Evolutionary conservation across 2,888 invertebrate species (phyloP).

Genomic region (Latrodectus elegans): DNA sequence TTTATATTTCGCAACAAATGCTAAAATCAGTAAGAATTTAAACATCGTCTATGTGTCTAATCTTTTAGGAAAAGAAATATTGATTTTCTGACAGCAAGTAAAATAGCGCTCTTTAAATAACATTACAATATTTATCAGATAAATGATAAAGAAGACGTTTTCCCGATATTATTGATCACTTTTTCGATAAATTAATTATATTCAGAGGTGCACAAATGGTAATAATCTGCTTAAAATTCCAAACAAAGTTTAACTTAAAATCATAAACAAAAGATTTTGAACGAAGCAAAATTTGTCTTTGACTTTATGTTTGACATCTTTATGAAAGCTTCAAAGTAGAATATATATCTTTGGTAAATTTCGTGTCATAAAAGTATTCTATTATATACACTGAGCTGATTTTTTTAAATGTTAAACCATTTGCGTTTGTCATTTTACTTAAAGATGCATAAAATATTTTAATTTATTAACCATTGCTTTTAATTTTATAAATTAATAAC

Average conservation of each 20-base stretch:
- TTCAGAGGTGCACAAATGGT: not conserved
- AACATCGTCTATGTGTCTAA: too few species aligned
- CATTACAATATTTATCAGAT: slow-evolving; percentile 2
- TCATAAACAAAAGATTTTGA: not conserved
- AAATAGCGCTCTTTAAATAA: slow-evolving; percentile 1
- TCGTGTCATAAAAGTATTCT: not conserved
- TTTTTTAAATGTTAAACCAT: too few species aligned
- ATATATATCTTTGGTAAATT: not conserved
- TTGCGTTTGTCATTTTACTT: too few species aligned
- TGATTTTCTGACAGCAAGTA: not conserved
- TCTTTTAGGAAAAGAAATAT: not conserved
- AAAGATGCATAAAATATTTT: too few species aligned
- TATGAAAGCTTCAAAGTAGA: not conserved
- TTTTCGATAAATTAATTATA: slow-evolving; percentile 5
- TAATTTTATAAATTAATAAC: too few species aligned
- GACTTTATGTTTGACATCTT: not conserved
- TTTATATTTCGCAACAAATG: too few species aligned
- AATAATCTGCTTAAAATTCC: not conserved
- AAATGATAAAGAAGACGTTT: slow-evolving; percentile 3
- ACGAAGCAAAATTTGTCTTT: not conserved
- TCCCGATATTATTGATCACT: slow-evolving; percentile 1
- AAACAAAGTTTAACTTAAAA: not conserved
- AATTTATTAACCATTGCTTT: too few species aligned
- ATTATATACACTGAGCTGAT: too few species aligned
- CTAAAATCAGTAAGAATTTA: too few species aligned